Conservation (phyloP, 2,797 vertebrate species). For the Pagetopsis macropterus region DNA sequence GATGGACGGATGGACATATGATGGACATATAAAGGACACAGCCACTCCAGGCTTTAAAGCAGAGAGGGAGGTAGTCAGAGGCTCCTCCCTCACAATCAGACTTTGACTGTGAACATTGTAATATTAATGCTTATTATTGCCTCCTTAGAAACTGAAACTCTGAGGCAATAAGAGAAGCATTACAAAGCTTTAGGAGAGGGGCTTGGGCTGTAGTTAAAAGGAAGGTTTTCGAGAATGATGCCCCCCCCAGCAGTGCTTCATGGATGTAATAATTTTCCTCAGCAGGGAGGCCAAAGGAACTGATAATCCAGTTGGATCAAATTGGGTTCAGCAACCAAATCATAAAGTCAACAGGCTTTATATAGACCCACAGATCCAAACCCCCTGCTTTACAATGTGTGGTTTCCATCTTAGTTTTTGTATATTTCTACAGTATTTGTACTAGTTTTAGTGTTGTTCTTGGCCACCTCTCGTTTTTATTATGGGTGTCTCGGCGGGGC, state of each 20-base stretch:
- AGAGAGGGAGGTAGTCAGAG: conserved; percentile 45
- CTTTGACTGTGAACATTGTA: conserved; percentile 68
- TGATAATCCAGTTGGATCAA: conserved; percentile 56
- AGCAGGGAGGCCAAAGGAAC: conserved; percentile 65
- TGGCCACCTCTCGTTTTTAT: conserved; percentile 69
- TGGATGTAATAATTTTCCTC: conserved; percentile 57
- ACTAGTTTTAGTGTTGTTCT: conserved; percentile 71
- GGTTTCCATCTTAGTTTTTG: conserved; percentile 71
- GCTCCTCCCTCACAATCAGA: conserved; percentile 56
- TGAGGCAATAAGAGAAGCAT: conserved; percentile 50
- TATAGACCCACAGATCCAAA: conserved; percentile 46
- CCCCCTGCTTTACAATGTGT: conserved; percentile 74
- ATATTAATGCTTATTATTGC: conserved; percentile 53
- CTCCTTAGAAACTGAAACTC: conserved; percentile 67
- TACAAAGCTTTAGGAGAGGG: conserved; percentile 72
- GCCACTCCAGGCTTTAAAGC: conserved; percentile 47
- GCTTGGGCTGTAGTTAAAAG: conserved; percentile 47
- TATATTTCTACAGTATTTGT: conserved; percentile 77
- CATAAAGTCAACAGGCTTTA: conserved; percentile 54
- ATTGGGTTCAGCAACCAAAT: conserved; percentile 56
- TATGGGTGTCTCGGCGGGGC: conserved; percentile 64
- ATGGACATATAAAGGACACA: conserved; percentile 53
- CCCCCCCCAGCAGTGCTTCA: conserved; percentile 32
- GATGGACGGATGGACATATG: conserved; percentile 33
- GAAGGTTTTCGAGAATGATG: conserved; percentile 36